Base-by-base conservation (phyloP, 2,113 vertebrate species). In the Colaptes auratus region DNA sequence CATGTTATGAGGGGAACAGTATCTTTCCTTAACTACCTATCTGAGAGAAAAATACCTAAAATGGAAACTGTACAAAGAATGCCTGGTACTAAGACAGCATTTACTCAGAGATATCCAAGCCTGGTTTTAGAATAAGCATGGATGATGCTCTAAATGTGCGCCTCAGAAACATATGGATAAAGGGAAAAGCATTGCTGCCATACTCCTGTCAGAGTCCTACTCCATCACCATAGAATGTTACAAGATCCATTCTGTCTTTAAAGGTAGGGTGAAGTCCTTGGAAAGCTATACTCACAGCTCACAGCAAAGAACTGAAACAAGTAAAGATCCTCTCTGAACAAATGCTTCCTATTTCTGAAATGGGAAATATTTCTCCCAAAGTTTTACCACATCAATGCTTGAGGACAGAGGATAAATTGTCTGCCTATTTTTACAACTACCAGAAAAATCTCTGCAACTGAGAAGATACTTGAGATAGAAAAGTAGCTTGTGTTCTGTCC, bases 71-170 rank as follows among this genome's bases (percentile, higher is more conserved):
- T 77, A 93, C 66, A 86, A 86, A 94, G 75, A 90, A 86, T 67
- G 70, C 20, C 44, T 85, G 83, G 95, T 82, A 95, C 60, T 12
- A 11, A 92, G 16, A 92, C 53, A 90, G 75, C 67, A 78, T 93
- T 96, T 95, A 88, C 73, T 91, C 82, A 86, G 71, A 94, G 85
- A 97, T 95, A 97, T 95, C 82, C 88, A 87, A 73, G 94, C 35
- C 23, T 77, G 33, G 89, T 96, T 94, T 96, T 81, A 93, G 95
- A 92, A 96, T 97, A 97, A 97, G 74, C 53, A 78, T 84, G 84
- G 96, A 92, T 27, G 4, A 76, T 72, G 44, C 91, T 92, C 64
- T 74, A 90, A 60, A 96, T 27, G 67, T 88, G 76, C 58, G 90
- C 52, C 44, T 71, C 79, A 74, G 73, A 96, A 96, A 96, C 53